Percentiles rank a stretch among this genome's conserved stretches.
phyloP scores from a whole-genome alignment of 1,140 invertebrate species.

The Saccostrea glomerata region DNA sequence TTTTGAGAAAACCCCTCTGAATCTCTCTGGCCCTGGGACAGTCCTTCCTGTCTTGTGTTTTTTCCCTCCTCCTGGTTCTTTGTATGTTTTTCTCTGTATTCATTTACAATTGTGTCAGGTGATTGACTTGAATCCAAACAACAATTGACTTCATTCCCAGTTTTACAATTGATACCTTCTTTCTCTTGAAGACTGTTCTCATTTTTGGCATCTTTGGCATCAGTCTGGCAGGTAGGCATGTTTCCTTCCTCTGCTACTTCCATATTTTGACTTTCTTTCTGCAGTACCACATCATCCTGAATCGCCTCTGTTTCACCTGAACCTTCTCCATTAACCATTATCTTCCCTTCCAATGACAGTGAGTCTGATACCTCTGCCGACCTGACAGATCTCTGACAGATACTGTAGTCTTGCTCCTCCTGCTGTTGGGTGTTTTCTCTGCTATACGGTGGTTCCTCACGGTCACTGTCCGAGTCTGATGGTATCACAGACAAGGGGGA shows the following conservation, averaged over 20 bases:
- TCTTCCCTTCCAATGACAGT: background rate
- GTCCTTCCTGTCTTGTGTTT: background rate
- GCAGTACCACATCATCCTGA: background rate
- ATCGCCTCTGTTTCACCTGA: background rate
- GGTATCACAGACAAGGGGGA: constrained; percentile 20
- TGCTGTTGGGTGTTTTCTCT: background rate
- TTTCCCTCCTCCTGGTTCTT: background rate
- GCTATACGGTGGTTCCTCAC: background rate
- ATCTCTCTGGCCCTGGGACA: background rate
- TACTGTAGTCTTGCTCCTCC: background rate
- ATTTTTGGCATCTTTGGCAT: background rate
- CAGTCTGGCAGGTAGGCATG: background rate
- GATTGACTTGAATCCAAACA: background rate
- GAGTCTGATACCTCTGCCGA: background rate
- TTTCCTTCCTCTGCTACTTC: background rate
- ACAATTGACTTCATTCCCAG: constrained; percentile 21
- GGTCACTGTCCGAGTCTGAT: background rate
- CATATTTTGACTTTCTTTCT: background rate
- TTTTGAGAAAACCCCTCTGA: background rate
- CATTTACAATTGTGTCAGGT: background rate
- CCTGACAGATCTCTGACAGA: background rate
- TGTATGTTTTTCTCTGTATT: background rate
- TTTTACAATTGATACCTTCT: background rate
- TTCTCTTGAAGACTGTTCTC: background rate
- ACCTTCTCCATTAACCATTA: background rate